Base-by-base conservation (phyloP, 1,140 invertebrate genomes). In the Diorhabda sublineata region DNA sequence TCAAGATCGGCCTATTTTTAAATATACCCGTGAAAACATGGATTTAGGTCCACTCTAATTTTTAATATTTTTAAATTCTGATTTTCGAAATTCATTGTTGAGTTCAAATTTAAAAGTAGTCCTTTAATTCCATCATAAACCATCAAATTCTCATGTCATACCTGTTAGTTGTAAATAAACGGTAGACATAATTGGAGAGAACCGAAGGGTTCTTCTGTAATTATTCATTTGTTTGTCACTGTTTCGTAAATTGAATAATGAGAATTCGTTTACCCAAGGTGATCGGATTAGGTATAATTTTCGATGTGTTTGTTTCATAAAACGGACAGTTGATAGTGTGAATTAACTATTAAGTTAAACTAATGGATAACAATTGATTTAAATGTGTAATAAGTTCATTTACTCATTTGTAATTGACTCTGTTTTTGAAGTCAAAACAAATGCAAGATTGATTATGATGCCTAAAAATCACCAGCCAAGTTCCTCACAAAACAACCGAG, bases 211-310 rank as follows among this genome's bases (percentile, higher is more conserved):
- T 52, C 6, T 59, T 62, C 9, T 6, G 45, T n/a, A 47, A 62
- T 62, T n/a, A 62, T 62, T 62, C 43, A 62, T 42, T 42, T 62
- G 61, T 62, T 62, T 62, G 61, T 62, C 44, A 47, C 42, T 59
- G 58, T 47, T 62, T 8, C 44, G 61, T n/a, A 42, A 62, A 47
- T 62, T 62, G 43, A 62, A 11, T 43, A 45, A 45, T 62, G 61
- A 44, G 61, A 6, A 62, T 62, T 62, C 45, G 43, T 43, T 11
- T 62, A 43, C 7, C 9, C 43, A 44, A 11, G 61, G 61, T 43
- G 44, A 62, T 42, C n/a, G 47, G 47, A n/a, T 52, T 52, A 52
- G 47, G 47, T 52, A 52, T 52, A 52, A 52, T 6, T 52, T 52
- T n/a, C 47, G 26, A 26, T 26, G 47, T 52, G 47, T 52, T 52